Evolutionary conservation across 2,797 vertebrate species (phyloP).

Genomic region (Acanthornis magna): DNA sequence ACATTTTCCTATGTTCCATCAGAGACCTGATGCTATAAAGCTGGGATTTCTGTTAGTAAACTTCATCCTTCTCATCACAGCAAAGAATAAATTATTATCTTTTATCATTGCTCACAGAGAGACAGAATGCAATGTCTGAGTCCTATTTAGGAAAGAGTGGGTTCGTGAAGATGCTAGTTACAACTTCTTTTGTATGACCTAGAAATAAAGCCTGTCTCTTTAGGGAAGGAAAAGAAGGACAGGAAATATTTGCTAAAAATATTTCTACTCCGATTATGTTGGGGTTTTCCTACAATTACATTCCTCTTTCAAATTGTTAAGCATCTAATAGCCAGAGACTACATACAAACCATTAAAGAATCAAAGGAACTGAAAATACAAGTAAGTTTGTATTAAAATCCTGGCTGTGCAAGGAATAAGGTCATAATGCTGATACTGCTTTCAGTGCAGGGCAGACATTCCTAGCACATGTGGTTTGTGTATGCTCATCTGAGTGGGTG

Average conservation of each 20-base stretch:
- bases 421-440: constrained; percentile 64
- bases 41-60: neutral
- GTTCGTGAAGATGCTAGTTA: neutral
- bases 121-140: neutral
- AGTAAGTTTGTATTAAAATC: constrained; percentile 55
- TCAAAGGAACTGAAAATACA: constrained; percentile 66
- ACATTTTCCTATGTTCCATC: neutral
- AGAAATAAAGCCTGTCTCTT: neutral
- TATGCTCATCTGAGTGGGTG: constrained; percentile 81
- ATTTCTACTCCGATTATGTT: neutral
- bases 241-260: neutral
- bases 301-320: constrained; percentile 14
- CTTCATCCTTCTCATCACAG: neutral
- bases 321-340: constrained; percentile 12
- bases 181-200: neutral
- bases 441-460: constrained; percentile 61
- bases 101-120: neutral
- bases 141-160: neutral
- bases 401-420: constrained; percentile 59
- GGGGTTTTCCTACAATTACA: neutral
- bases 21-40: neutral
- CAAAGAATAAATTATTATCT: neutral
- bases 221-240: neutral
- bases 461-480: constrained; percentile 78
- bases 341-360: constrained; percentile 49